Evolutionary conservation across 2,113 vertebrate species (phyloP).

Genomic region (Poecilia latipinna): DNA sequence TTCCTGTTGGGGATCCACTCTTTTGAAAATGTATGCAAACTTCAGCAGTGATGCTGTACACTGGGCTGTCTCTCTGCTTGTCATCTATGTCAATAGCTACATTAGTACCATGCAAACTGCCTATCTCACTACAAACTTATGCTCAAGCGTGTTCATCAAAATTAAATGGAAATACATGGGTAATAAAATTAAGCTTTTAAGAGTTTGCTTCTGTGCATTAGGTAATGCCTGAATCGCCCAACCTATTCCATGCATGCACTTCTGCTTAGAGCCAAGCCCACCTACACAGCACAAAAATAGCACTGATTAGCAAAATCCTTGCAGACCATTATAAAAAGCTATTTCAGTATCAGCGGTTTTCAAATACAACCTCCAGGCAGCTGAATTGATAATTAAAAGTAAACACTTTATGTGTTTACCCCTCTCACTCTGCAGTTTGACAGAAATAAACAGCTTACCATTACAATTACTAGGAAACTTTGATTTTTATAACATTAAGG

Average conservation of each 20-base stretch:
- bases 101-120: not conserved
- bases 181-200: slow-evolving; percentile 16
- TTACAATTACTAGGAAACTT: too few relatives aligned
- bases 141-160: slow-evolving; percentile 10
- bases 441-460: not conserved
- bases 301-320: slow-evolving; percentile 33
- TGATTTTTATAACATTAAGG: not conserved
- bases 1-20: slow-evolving; percentile 66
- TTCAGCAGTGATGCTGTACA: slow-evolving; percentile 55
- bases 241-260: slow-evolving; percentile 13
- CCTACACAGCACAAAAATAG: slow-evolving; percentile 22
- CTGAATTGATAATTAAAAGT: slow-evolving; percentile 25
- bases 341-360: slow-evolving; percentile 15
- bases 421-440: not conserved
- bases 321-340: not conserved
- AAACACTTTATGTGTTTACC: slow-evolving; percentile 12
- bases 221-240: slow-evolving; percentile 10
- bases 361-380: slow-evolving; percentile 5
- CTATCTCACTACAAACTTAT: slow-evolving; percentile 10
- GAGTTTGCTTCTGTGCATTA: slow-evolving; percentile 6
- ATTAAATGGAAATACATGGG: slow-evolving; percentile 17
- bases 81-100: slow-evolving; percentile 39
- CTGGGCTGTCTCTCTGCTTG: slow-evolving; percentile 30
- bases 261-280: not conserved
- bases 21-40: slow-evolving; percentile 46